Conservation (phyloP, 1,140 invertebrate genomes). For the Patella vulgata region DNA sequence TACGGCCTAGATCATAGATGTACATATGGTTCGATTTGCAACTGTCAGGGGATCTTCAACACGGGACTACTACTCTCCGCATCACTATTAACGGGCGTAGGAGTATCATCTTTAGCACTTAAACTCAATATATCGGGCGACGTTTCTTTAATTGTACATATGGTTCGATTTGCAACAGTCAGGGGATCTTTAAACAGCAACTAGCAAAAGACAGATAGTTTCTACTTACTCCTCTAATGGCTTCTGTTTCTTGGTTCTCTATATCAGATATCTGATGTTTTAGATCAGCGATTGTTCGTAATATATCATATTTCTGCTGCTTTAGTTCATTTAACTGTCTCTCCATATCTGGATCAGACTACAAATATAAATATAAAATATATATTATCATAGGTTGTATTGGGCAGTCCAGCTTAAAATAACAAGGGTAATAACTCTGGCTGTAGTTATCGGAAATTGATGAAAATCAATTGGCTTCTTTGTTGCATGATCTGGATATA, state of each 20-base stretch:
- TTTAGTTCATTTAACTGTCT: conserved; percentile 59
- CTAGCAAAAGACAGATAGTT: no score
- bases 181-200: no score
- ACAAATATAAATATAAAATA: conserved; percentile 17
- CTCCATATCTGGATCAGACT: conserved; percentile 47
- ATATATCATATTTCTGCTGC: conserved; percentile 69
- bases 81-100: conserved; percentile 57
- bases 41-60: no score
- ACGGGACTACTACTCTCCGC: conserved; percentile 27
- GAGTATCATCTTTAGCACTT: conserved; percentile 36
- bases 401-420: no score
- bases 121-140: conserved; percentile 20
- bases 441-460: no score
- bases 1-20: no score
- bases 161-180: no score
- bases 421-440: no score
- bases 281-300: conserved; percentile 70
- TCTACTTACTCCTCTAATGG: conserved; percentile 79
- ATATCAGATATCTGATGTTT: conserved; percentile 83
- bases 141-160: conserved; percentile 17
- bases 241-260: conserved; percentile 84
- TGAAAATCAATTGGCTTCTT: no score
- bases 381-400: no score
- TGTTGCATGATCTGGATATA: no score
- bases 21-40: no score